Percentiles rank a stretch among this genome's conserved stretches.
phyloP scores from a whole-genome alignment of 2,888 invertebrate species.

The Agonopterix subpropinquella region DNA sequence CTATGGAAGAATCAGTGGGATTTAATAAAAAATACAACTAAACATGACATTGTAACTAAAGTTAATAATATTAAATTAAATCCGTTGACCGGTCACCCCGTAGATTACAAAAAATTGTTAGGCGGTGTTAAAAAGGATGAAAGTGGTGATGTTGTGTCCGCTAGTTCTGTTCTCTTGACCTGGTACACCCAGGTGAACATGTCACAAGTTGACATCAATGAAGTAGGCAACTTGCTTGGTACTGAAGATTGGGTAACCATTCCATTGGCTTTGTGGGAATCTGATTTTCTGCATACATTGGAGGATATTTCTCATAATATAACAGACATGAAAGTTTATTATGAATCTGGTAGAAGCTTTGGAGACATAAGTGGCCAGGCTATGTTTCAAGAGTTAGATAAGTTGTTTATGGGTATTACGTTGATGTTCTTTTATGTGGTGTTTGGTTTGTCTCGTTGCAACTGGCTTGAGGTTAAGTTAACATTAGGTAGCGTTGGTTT shows the following conservation, averaged over 20 bases:
- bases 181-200: slow-evolving; percentile 83
- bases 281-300: slow-evolving; percentile 68
- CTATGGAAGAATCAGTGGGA: slow-evolving; percentile 79
- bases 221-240: slow-evolving; percentile 82
- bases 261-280: slow-evolving; percentile 77
- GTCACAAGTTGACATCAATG: slow-evolving; percentile 78
- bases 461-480: slow-evolving; percentile 83
- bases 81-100: slow-evolving; percentile 78
- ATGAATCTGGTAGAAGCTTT: slow-evolving; percentile 81
- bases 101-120: slow-evolving; percentile 77
- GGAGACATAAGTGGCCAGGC: slow-evolving; percentile 83
- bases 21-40: slow-evolving; percentile 69
- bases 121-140: slow-evolving; percentile 76
- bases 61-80: slow-evolving; percentile 77
- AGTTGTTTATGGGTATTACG: slow-evolving; percentile 79
- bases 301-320: slow-evolving; percentile 36
- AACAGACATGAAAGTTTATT: slow-evolving; percentile 64
- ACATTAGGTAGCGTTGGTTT: slow-evolving; percentile 82
- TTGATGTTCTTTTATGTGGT: slow-evolving; percentile 86
- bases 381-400: slow-evolving; percentile 84
- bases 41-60: slow-evolving; percentile 76
- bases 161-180: slow-evolving; percentile 76
- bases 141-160: slow-evolving; percentile 77
- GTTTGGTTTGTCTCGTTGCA: slow-evolving; percentile 82
- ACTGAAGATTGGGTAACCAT: slow-evolving; percentile 84